Evolutionary conservation across 2,888 invertebrate genomes (phyloP).

Genomic region (Chrysolina haemoptera): DNA sequence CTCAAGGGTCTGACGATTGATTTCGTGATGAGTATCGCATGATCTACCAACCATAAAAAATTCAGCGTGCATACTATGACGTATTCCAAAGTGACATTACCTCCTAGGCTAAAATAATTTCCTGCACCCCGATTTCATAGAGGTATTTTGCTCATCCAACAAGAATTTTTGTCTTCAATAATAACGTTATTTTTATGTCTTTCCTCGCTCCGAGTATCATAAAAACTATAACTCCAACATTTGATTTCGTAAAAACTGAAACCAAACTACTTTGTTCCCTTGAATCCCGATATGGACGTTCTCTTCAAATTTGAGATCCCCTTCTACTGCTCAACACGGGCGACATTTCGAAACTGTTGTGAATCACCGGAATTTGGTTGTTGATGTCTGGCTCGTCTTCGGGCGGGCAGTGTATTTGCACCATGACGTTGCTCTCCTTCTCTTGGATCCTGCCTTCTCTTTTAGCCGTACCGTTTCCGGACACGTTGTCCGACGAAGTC

Average conservation of each 20-base stretch:
- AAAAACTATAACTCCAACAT: too few relatives aligned
- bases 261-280: constrained; percentile 19
- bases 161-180: too few relatives aligned
- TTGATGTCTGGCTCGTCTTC: constrained; percentile 33
- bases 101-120: too few relatives aligned
- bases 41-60: too few relatives aligned
- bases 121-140: too few relatives aligned
- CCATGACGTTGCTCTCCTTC: constrained; percentile 43
- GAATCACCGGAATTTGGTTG: constrained; percentile 29
- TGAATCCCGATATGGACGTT: neutral
- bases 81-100: too few relatives aligned
- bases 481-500: neutral
- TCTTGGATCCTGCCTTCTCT: constrained; percentile 38
- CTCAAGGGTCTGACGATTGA: too few relatives aligned
- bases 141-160: too few relatives aligned
- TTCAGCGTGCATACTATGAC: too few relatives aligned
- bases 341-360: constrained; percentile 51
- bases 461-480: constrained; percentile 38
- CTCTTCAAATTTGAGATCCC: constrained; percentile 56
- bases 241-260: neutral
- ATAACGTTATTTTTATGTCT: too few relatives aligned
- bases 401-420: constrained; percentile 46
- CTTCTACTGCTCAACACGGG: constrained; percentile 62
- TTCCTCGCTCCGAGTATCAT: too few relatives aligned
- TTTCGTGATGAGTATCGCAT: too few relatives aligned